Evolutionary conservation across 2,797 vertebrate species (phyloP), one percentile per base, ranked within the genome.

Genomic region (Gastrophryne carolinensis): DNA sequence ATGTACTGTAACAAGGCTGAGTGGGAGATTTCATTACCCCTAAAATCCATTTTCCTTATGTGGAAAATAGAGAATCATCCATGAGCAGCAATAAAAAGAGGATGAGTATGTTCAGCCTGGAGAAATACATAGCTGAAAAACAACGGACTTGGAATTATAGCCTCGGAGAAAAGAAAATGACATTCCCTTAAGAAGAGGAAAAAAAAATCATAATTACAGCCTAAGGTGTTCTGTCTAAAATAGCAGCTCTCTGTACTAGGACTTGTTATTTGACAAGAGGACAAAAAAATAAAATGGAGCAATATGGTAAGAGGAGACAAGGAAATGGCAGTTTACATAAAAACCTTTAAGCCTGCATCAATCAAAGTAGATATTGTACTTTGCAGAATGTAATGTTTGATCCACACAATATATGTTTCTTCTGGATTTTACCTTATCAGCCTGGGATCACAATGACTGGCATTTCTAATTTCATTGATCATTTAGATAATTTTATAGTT

Each of bases 141-240:
- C 75, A 78, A 72, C 61, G 32, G 61, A 56, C 61, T 57, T 72
- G 68, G 68, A 78, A 78, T 78, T 72, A 78, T 66, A 78, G 69
- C 75, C 75, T 53, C 30, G 19, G 68, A 65, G 67, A 72, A 78
- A 65, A 72, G 66, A 78, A 78, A 78, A 72, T 56, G 65, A 63
- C 58, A 54, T 70, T 64, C 34, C 73, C 67, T 69, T 54, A 63
- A 77, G 66, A 70, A 70, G 65, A 69, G 74, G 63, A 47, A 47
- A 47, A 47, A 47, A 78, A 78, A 78, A 72, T 70, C 75, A 62
- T 78, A 78, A 78, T 78, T 78, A 72, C 68, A 78, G 75, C 68
- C 68, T 2, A 23, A 60, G 75, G 68, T 78, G 53, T 60, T 72
- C 61, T 72, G 37, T 66, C 75, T 66, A 78, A 78, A 78, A 78